phyloP scores from a whole-genome alignment of 37 sponge, comb jelly and placozoan species.

The Oopsacas minuta region DNA sequence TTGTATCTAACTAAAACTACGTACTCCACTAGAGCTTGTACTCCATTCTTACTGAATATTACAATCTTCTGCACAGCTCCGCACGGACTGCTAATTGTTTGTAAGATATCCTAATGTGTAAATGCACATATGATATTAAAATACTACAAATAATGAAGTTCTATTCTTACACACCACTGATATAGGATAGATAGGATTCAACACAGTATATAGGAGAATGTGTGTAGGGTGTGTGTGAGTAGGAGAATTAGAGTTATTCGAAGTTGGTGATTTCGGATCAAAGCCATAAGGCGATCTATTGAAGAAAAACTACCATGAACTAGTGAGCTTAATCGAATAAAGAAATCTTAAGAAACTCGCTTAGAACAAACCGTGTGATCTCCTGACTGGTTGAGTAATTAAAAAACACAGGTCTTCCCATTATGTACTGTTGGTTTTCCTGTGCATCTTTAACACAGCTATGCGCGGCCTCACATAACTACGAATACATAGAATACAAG shows the following conservation, averaged over 20 bases:
- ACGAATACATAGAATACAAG: background rate
- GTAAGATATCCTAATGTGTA: slow-evolving; percentile 73
- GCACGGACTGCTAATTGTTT: slow-evolving; percentile 72
- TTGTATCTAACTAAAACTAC: slow-evolving; percentile 17
- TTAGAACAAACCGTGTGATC: slow-evolving; percentile 49
- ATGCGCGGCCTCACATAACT: background rate
- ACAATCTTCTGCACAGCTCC: slow-evolving; percentile 70
- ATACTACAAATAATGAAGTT: background rate
- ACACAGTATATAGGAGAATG: slow-evolving; percentile 77
- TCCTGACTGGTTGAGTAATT: slow-evolving; percentile 81
- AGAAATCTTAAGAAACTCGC: background rate
- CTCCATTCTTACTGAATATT: slow-evolving; percentile 84
- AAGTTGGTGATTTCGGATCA: slow-evolving; percentile 27
- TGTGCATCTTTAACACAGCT: slow-evolving; percentile 15
- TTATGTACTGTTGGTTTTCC: slow-evolving; percentile 53
- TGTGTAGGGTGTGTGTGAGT: slow-evolving; percentile 26
- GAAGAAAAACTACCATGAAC: background rate
- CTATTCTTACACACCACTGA: slow-evolving; percentile 49
- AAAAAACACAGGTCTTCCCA: slow-evolving; percentile 77
- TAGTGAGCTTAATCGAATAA: background rate
- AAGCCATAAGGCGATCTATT: slow-evolving; percentile 72
- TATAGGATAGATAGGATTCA: slow-evolving; percentile 79
- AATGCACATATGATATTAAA: background rate
- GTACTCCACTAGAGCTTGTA: slow-evolving; percentile 84
- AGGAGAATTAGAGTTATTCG: background rate